Evolutionary conservation across 2,797 vertebrate genomes (phyloP).

Genomic region (Sebastes diploproa): DNA sequence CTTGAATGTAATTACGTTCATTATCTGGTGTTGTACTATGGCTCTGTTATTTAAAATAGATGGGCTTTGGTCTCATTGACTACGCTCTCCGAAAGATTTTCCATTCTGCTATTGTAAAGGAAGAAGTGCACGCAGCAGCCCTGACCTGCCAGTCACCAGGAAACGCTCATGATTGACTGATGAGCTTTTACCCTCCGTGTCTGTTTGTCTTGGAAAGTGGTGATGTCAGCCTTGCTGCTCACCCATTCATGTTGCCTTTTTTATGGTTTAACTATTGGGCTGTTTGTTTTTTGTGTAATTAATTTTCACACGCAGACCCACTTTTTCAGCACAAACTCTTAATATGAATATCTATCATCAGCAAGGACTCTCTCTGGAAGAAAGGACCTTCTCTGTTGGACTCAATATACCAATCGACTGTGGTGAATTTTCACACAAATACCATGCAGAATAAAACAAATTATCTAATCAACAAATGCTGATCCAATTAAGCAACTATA

Average conservation of each 20-base stretch:
- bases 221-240: conserved; percentile 13
- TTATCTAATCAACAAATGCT: neutral
- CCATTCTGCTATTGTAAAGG: conserved; percentile 53
- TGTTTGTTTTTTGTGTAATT: conserved; percentile 29
- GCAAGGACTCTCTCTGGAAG: neutral
- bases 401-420: neutral
- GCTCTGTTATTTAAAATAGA: conserved; percentile 72
- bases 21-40: conserved; percentile 71
- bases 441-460: neutral
- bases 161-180: conserved; percentile 61
- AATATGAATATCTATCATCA: conserved; percentile 16
- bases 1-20: conserved; percentile 73
- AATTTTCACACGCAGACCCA: conserved; percentile 28
- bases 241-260: conserved; percentile 4
- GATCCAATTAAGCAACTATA: neutral
- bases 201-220: conserved; percentile 59
- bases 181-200: conserved; percentile 39
- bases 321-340: conserved; percentile 23
- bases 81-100: conserved; percentile 37
- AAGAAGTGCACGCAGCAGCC: conserved; percentile 16
- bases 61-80: conserved; percentile 63
- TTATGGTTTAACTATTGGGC: conserved; percentile 11
- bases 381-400: conserved; percentile 5
- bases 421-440: neutral
- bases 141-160: conserved; percentile 69